Percentiles rank a stretch among this genome's conserved stretches.
Conservation (phyloP, 1,140 invertebrate genomes). For the Lerema accius region DNA sequence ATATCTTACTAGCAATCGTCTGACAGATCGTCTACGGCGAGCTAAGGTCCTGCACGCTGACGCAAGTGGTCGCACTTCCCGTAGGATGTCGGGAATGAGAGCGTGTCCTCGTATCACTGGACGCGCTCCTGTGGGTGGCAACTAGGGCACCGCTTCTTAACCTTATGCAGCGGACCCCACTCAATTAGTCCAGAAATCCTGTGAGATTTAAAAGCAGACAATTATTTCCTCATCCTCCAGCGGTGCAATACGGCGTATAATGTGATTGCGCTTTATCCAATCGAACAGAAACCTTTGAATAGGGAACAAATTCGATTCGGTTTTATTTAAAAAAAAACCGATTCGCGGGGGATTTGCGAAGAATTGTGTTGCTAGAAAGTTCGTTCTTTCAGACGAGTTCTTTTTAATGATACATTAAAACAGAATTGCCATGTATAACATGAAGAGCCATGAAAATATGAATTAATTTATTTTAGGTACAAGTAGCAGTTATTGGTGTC, state of each 20-base stretch:
- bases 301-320: too few relatives aligned
- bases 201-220: neutral
- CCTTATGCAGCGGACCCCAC: constrained; percentile 17
- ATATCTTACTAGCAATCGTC: constrained; percentile 60
- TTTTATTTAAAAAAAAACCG: too few relatives aligned
- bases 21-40: constrained; percentile 64
- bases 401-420: too few relatives aligned
- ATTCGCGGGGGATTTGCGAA: too few relatives aligned
- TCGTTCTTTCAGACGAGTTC: too few relatives aligned
- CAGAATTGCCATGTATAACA: too few relatives aligned
- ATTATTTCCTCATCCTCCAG: neutral
- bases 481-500: too few relatives aligned
- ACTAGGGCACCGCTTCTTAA: constrained; percentile 37
- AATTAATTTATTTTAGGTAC: too few relatives aligned
- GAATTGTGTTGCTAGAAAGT: too few relatives aligned
- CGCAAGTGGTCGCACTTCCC: constrained; percentile 73
- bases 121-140: constrained; percentile 68
- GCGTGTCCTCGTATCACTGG: constrained; percentile 76
- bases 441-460: too few relatives aligned
- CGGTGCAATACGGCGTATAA: neutral
- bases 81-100: constrained; percentile 81
- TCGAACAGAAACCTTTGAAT: too few relatives aligned
- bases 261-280: neutral
- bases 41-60: constrained; percentile 71
- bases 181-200: constrained; percentile 1